Base-by-base conservation (phyloP, 2,888 invertebrate genomes). In the Stictocephala bisonia region DNA sequence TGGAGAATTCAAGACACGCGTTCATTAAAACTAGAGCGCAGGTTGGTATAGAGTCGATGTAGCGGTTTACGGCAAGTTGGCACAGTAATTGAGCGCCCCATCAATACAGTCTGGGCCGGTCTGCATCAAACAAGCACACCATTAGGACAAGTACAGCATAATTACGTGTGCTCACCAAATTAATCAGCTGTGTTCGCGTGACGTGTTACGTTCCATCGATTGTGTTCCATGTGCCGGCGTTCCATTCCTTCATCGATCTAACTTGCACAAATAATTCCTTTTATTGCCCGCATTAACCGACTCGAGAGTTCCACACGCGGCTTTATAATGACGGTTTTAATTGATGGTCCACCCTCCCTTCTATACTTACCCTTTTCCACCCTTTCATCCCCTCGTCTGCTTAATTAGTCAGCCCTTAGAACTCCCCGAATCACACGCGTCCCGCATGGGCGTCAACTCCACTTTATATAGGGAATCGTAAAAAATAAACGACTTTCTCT, bases 161-260 rank as follows among this genome's bases (percentile, higher is more conserved):
- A 64, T 41, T 44, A 64, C 64, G 44, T 64, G 40, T 64, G 41
- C 64, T 15, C 44, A 18, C 64, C 64, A 64, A 44, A 64, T 44
- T 44, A 64, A 60, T 60, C 60, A 60, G 60, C 60, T 60, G 60
- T n/a, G n/a, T n/a, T n/a, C n/a, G n/a, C n/a, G n/a, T n/a, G n/a
- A n/a, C n/a, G n/a, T n/a, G n/a, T n/a, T n/a, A n/a, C n/a, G n/a
- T n/a, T n/a, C n/a, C n/a, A n/a, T n/a, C n/a, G n/a, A n/a, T n/a
- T n/a, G n/a, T n/a, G n/a, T n/a, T n/a, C n/a, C n/a, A n/a, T n/a
- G n/a, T n/a, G n/a, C n/a, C n/a, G 13, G 48, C 44, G 44, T n/a
- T 44, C 9, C 44, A 6, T 44, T 15, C 15, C 4, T 22, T 22
- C 18, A 60, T 60, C 60, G 60, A 60, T 60, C n/a, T n/a, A 35